These are phyloP conservation scores for Sarcophaga peregrina DNA, from an alignment of 1,140 invertebrate species.

Conservation along the genomic window DNA sequence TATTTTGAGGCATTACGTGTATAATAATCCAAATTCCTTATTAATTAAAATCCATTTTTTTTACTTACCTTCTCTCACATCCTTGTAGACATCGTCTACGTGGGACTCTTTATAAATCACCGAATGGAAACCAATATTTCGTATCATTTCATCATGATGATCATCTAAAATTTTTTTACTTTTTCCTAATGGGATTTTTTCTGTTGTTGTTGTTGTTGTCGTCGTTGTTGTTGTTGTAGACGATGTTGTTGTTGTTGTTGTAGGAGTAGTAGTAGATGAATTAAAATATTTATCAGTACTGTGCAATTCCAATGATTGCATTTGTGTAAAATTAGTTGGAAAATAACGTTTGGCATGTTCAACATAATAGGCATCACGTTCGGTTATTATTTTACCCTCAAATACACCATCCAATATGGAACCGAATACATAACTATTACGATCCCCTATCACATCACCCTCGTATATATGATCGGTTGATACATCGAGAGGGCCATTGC, in stretches of 20 bases:
- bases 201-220: slow-evolving; percentile 36
- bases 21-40: too few species aligned
- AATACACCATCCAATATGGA: slow-evolving; percentile 93
- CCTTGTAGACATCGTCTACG: slow-evolving; percentile 86
- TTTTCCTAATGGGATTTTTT: slow-evolving; percentile 54
- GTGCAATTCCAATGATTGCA: slow-evolving; percentile 39
- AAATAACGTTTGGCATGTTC: slow-evolving; percentile 91
- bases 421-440: slow-evolving; percentile 87
- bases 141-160: slow-evolving; percentile 29
- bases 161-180: not conserved
- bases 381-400: slow-evolving; percentile 90
- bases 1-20: too few species aligned
- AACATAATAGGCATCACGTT: slow-evolving; percentile 85
- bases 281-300: slow-evolving; percentile 31
- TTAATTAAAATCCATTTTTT: not conserved
- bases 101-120: slow-evolving; percentile 95
- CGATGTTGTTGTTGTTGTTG: slow-evolving; percentile 64
- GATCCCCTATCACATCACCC: slow-evolving; percentile 85
- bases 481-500: slow-evolving; percentile 74
- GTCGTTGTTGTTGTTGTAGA: slow-evolving; percentile 64
- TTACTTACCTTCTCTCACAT: slow-evolving; percentile 78
- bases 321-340: slow-evolving; percentile 70
- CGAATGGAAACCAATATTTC: slow-evolving; percentile 79
- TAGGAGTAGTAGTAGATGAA: slow-evolving; percentile 44
- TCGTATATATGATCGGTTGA: slow-evolving; percentile 91